Conservation (phyloP, 2,113 vertebrate species). For the Salminus brasiliensis region DNA sequence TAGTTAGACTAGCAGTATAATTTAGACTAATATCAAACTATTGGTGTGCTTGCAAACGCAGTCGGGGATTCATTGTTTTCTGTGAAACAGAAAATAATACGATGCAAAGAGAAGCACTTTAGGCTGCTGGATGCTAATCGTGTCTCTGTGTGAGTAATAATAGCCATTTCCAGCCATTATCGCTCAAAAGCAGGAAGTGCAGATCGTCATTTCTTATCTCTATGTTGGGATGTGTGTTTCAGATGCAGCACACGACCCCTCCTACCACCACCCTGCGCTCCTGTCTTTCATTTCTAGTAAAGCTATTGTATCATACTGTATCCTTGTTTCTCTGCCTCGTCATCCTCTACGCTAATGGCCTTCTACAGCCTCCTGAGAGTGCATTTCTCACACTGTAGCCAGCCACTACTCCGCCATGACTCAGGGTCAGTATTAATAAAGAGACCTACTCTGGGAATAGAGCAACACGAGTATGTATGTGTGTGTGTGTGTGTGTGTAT, state of each 20-base stretch:
- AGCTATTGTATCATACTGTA: slow-evolving; percentile 7
- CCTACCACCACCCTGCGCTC: not conserved
- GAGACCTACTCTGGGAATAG: slow-evolving; percentile 29
- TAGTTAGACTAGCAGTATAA: not conserved
- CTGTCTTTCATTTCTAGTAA: not conserved
- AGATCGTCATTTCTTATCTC: slow-evolving; percentile 47
- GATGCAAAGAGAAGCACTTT: slow-evolving; percentile 17
- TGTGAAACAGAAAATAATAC: slow-evolving; percentile 15
- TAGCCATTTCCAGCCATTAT: slow-evolving; percentile 49
- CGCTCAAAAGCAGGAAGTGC: slow-evolving; percentile 52
- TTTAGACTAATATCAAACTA: not conserved
- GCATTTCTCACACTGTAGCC: slow-evolving; percentile 30
- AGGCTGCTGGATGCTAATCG: slow-evolving; percentile 50
- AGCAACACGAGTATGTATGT: too few species aligned
- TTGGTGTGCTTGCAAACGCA: not conserved
- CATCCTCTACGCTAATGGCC: slow-evolving; percentile 40
- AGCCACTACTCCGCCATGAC: slow-evolving; percentile 16
- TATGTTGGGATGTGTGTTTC: slow-evolving; percentile 41
- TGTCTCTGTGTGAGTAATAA: slow-evolving; percentile 50
- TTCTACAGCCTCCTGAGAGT: slow-evolving; percentile 41
- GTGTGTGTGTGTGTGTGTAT: too few species aligned
- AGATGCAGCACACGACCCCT: slow-evolving; percentile 11
- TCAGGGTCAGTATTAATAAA: slow-evolving; percentile 54
- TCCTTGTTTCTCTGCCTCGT: not conserved
- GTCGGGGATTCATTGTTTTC: slow-evolving; percentile 1